Evolutionary conservation across 2,797 vertebrate species (phyloP), one percentile per base, ranked within the genome.

Genomic region (Helarctos malayanus): DNA sequence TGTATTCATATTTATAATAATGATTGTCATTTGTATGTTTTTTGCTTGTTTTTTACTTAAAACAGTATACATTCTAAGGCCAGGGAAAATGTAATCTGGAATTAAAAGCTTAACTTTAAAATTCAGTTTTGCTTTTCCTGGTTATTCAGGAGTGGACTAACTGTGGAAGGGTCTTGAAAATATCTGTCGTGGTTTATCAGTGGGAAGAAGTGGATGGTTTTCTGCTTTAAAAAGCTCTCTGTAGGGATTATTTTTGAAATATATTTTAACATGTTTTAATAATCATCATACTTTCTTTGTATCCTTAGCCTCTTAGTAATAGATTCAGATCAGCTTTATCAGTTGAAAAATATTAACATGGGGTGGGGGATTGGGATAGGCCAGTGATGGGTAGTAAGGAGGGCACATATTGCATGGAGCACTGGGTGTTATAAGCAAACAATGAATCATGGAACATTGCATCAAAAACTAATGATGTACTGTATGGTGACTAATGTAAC

Each of bases 61-160:
- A 82, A 95, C 29, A 73, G 38, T 89, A 5, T 93, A 59, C 38
- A 63, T 89, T 75, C 19, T 87, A 79, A 27, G 35, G 41, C 80
- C 15, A 41, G 84, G 76, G 61, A 73, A 91, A 92, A 95, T 97
- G 56, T 76, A 86, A 95, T 63, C 25, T 89, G 69, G 59, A 96
- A 93, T 97, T 95, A 95, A 96, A 93, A 93, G 86, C 35, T 27
- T 89, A 94, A 23, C 91, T 93, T 97, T 91, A 93, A 76, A 87
- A 84, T 73, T 89, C 38, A 82, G 25, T 92, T 95, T 89, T 56
- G 29, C 45, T 93, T 93, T 92, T 91, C 56, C 45, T 83, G 54
- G 2, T 27, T 75, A 13, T 82, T 96, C n/a, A 93, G 88, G 57
- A 89, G 81, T 91, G 81, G 8, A 91, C 69, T 90, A 56, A 59